Conservation (phyloP, 2,113 vertebrate species). For the Arvicanthis niloticus region DNA sequence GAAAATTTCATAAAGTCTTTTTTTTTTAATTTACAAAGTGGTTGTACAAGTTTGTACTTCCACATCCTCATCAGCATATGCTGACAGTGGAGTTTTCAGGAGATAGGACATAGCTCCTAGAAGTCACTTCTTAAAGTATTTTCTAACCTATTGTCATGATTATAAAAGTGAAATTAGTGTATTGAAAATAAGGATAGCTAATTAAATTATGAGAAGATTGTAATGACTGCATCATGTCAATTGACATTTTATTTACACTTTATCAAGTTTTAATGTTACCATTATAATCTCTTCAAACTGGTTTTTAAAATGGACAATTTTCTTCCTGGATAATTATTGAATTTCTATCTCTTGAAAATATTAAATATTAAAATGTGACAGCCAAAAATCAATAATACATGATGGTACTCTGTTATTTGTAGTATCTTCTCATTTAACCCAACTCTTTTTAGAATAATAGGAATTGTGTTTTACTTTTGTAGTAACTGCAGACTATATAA, state of each 20-base stretch:
- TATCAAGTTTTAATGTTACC: not conserved
- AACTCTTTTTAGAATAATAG: not conserved
- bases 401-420: not conserved
- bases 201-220: conserved; percentile 39
- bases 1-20: too few relatives aligned
- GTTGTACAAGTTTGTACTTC: too few relatives aligned
- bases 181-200: conserved; percentile 19
- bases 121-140: conserved; percentile 4
- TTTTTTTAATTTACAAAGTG: too few relatives aligned
- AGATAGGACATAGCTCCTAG: not conserved
- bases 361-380: not conserved
- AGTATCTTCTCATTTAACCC: not conserved
- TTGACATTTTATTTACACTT: conserved; percentile 21
- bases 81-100: too few relatives aligned
- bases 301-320: not conserved
- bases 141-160: not conserved
- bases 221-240: not conserved
- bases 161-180: conserved; percentile 46
- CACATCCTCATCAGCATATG: too few relatives aligned
- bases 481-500: not conserved
- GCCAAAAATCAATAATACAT: not conserved
- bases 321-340: not conserved
- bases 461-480: conserved; percentile 16
- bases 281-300: not conserved
- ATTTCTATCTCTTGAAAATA: not conserved